phyloP scores from a whole-genome alignment of 1,140 invertebrate genomes.

The Drosophila takahashii region DNA sequence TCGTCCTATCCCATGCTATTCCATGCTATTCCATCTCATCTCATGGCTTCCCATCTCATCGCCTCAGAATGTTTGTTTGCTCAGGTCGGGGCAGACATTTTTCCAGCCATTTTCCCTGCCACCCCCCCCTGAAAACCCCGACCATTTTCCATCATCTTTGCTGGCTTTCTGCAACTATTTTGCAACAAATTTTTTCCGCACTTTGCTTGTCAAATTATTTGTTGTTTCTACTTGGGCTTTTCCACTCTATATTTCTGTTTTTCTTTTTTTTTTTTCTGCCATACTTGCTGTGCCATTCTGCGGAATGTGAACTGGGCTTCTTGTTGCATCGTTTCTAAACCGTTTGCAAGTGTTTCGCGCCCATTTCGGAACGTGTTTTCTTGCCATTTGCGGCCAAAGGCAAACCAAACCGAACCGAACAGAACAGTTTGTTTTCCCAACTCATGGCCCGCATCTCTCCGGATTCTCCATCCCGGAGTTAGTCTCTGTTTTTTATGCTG shows the following conservation, averaged over 20 bases:
- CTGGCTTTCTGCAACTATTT: constrained; percentile 44
- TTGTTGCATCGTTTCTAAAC: constrained; percentile 16
- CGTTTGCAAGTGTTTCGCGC: constrained; percentile 35
- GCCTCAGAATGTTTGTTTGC: constrained; percentile 55
- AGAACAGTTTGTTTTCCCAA: constrained; percentile 20
- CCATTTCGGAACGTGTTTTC: constrained; percentile 62
- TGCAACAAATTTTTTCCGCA: constrained; percentile 44
- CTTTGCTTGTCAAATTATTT: constrained; percentile 59
- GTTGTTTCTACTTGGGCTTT: constrained; percentile 30
- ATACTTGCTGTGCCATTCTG: constrained; percentile 18
- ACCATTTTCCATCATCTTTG: constrained; percentile 7
- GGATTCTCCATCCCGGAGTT: constrained; percentile 11
- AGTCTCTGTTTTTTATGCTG: constrained; percentile 31
- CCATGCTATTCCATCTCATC: constrained; percentile 10
- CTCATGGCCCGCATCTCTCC: background rate
- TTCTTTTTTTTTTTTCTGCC: background rate
- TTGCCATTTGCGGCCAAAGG: constrained; percentile 59
- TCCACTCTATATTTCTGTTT: constrained; percentile 1
- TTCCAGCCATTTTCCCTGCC: constrained; percentile 48
- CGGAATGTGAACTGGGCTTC: constrained; percentile 22
- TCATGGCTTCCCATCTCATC: constrained; percentile 16
- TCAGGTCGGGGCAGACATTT: constrained; percentile 35
- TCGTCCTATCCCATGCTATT: constrained; percentile 6
- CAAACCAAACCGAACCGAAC: constrained; percentile 22
- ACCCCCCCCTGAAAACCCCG: background rate